Conservation (phyloP, 2,113 vertebrate genomes). For the Holacanthus passer region DNA sequence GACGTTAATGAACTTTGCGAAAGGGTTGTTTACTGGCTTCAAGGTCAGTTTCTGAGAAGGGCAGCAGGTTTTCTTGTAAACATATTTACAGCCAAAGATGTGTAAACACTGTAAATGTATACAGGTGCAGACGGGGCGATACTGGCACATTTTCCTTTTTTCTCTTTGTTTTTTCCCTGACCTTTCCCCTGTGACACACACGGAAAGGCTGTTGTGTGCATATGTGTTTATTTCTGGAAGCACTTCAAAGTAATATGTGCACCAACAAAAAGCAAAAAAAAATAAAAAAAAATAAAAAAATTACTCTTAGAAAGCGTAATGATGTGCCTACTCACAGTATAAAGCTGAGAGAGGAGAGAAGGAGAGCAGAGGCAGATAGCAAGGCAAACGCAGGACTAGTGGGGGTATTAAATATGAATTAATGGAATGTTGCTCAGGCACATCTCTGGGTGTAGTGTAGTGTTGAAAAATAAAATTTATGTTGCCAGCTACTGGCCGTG, state of each 20-base stretch:
- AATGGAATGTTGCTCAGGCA: constrained; percentile 81
- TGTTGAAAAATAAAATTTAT: constrained; percentile 83
- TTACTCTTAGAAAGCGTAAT: constrained; percentile 57
- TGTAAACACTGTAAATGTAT: constrained; percentile 80
- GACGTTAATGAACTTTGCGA: constrained; percentile 81
- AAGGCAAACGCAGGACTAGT: constrained; percentile 50
- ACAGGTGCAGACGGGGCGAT: constrained; percentile 68
- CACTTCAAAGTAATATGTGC: constrained; percentile 44
- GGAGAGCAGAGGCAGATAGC: constrained; percentile 46
- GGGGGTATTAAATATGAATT: constrained; percentile 84
- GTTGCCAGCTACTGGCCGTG: constrained; percentile 82
- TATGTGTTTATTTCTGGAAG: constrained; percentile 61
- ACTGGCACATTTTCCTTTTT: constrained; percentile 49
- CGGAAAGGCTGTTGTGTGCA: constrained; percentile 42
- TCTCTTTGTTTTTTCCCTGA: constrained; percentile 36
- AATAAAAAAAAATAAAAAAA: neutral
- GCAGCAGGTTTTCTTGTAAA: constrained; percentile 77
- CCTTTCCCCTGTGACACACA: constrained; percentile 58
- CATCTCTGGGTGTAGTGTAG: constrained; percentile 77
- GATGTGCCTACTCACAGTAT: constrained; percentile 59
- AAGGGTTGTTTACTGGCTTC: constrained; percentile 80
- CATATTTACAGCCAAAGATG: constrained; percentile 81
- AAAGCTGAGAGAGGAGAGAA: constrained; percentile 48
- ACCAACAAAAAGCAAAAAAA: constrained; percentile 50
- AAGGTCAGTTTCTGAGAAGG: constrained; percentile 84